Evolutionary conservation across 2,888 invertebrate genomes (phyloP).

Genomic region (Junonia oenone): DNA sequence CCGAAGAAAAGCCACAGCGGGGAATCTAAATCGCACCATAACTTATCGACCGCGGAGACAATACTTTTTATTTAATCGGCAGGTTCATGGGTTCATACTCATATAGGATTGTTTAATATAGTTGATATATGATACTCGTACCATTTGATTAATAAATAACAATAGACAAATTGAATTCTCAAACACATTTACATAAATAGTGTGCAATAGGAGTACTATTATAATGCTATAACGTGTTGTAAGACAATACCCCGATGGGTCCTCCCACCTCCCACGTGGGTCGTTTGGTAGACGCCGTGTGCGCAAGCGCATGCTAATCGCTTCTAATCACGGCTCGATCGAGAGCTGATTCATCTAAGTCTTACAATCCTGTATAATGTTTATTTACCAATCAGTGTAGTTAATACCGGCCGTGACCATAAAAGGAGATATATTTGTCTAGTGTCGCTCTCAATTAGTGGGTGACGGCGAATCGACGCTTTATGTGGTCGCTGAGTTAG

Average conservation of each 20-base stretch:
- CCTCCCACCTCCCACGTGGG: slow-evolving; percentile 73
- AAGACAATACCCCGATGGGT: slow-evolving; percentile 66
- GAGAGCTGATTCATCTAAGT: slow-evolving; percentile 70
- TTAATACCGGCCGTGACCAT: slow-evolving; percentile 64
- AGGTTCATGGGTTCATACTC: slow-evolving; percentile 44
- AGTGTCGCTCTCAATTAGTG: slow-evolving; percentile 73
- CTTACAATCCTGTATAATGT: slow-evolving; percentile 62
- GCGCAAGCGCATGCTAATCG: slow-evolving; percentile 70
- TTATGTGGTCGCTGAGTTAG: slow-evolving; percentile 68
- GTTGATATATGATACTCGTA: slow-evolving; percentile 46
- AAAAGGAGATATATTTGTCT: slow-evolving; percentile 76
- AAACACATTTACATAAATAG: slow-evolving; percentile 72
- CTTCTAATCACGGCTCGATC: slow-evolving; percentile 71
- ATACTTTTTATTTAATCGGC: slow-evolving; percentile 42
- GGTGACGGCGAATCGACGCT: slow-evolving; percentile 65
- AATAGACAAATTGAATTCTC: slow-evolving; percentile 74
- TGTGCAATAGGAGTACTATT: slow-evolving; percentile 69
- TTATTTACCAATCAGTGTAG: slow-evolving; percentile 73
- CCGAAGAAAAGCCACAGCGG: slow-evolving; percentile 34
- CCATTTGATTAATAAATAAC: slow-evolving; percentile 56
- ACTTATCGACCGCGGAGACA: slow-evolving; percentile 36
- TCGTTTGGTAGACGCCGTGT: slow-evolving; percentile 44
- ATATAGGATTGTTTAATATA: slow-evolving; percentile 30
- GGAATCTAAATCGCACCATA: slow-evolving; percentile 25
- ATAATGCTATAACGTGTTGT: slow-evolving; percentile 70